phyloP scores from a whole-genome alignment of 2,113 vertebrate species.

The Myiozetetes cayanensis region DNA sequence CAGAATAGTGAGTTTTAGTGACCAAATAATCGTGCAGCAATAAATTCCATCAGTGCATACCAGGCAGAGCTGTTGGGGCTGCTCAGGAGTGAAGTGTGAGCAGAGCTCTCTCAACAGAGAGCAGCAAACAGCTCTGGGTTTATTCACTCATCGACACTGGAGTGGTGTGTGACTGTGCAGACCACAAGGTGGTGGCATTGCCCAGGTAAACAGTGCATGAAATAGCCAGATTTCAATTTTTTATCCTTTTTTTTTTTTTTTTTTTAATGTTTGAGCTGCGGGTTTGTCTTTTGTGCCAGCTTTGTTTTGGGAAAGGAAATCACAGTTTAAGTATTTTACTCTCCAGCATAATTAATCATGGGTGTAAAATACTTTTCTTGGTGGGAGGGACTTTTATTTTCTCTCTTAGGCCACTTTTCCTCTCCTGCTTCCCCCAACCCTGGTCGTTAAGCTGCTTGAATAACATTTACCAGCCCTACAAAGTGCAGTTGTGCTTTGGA shows the following conservation, averaged over 20 bases:
- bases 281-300: neutral
- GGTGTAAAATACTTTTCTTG: neutral
- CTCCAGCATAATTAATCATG: neutral
- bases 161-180: neutral
- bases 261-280: neutral
- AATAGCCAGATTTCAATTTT: fast-evolving
- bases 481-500: neutral
- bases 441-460: neutral
- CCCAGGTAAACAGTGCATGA: neutral
- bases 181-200: constrained; percentile 68
- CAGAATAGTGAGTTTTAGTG: fast-evolving
- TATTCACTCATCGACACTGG: fast-evolving
- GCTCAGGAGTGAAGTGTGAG: neutral
- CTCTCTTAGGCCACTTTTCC: neutral
- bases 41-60: neutral
- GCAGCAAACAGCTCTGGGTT: fast-evolving
- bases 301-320: neutral
- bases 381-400: neutral
- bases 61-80: neutral
- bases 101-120: neutral
- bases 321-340: neutral
- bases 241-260: no score
- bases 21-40: fast-evolving
- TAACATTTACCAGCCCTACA: neutral
- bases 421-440: neutral